These are phyloP conservation scores for Phyllostomus discolor DNA, from an alignment of 2,113 vertebrate species.

Conservation along the genomic window DNA sequence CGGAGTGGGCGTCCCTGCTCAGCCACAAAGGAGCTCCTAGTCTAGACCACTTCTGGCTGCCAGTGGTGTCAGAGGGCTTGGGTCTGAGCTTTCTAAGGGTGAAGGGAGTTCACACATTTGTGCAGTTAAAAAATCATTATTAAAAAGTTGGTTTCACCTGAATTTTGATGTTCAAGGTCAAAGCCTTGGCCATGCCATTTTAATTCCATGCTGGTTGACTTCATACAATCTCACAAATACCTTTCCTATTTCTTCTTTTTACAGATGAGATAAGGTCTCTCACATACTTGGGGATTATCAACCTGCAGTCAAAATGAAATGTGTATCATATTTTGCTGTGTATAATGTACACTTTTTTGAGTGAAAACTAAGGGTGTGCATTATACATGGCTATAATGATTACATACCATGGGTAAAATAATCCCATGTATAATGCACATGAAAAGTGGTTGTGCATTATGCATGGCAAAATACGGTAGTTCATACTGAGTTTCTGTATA, in stretches of 20 bases:
- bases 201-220: neutral
- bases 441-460: no score
- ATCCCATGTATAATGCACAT: no score
- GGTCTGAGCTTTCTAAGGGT: neutral
- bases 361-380: no score
- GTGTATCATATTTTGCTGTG: neutral
- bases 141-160: neutral
- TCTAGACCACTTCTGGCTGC: neutral
- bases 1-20: neutral
- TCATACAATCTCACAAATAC: neutral
- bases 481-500: neutral
- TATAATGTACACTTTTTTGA: no score
- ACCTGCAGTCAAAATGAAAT: neutral
- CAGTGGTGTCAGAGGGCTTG: neutral
- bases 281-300: neutral
- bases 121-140: neutral
- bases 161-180: neutral
- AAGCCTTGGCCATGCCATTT: neutral
- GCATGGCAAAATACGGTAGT: neutral
- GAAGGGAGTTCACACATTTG: neutral
- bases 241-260: neutral
- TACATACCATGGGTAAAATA: no score
- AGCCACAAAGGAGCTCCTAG: neutral
- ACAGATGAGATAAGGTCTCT: neutral
- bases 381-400: no score